Evolutionary conservation across 1,140 invertebrate species (phyloP).

Genomic region (Anastrepha obliqua): DNA sequence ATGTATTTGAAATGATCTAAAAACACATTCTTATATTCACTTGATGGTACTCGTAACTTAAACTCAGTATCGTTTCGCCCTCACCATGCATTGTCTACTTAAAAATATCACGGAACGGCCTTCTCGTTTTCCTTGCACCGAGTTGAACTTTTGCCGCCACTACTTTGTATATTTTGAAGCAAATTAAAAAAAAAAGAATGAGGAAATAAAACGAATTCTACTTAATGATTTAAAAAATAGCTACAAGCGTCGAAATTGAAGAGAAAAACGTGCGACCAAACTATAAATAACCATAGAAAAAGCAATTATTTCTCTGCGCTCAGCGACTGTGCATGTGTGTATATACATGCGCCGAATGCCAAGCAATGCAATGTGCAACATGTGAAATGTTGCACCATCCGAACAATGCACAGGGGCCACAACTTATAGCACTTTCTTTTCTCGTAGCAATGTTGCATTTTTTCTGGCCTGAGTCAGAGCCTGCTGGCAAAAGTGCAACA

Average conservation of each 20-base stretch:
- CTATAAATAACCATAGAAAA: constrained; percentile 39
- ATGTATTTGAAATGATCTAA: no score
- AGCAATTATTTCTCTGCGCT: constrained; percentile 15
- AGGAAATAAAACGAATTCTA: neutral
- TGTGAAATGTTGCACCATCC: constrained; percentile 52
- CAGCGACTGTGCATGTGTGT: neutral
- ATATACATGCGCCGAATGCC: neutral
- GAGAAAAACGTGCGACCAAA: neutral
- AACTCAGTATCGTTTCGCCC: no score
- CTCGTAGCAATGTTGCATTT: constrained; percentile 12
- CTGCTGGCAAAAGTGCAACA: no score
- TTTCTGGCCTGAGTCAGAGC: no score
- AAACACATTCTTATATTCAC: no score
- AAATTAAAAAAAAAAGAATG: neutral
- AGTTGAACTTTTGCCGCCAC: constrained; percentile 16
- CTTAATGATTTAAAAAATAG: constrained; percentile 18
- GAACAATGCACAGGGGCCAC: constrained; percentile 39
- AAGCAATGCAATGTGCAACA: constrained; percentile 15
- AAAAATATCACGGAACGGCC: constrained; percentile 6
- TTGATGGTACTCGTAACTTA: no score
- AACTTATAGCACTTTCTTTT: neutral
- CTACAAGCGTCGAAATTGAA: neutral
- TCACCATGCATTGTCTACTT: no score
- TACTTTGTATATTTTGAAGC: neutral
- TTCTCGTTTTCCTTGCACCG: constrained; percentile 32